Evolutionary conservation across 1,140 invertebrate species (phyloP).

Genomic region (Megathymus violae): DNA sequence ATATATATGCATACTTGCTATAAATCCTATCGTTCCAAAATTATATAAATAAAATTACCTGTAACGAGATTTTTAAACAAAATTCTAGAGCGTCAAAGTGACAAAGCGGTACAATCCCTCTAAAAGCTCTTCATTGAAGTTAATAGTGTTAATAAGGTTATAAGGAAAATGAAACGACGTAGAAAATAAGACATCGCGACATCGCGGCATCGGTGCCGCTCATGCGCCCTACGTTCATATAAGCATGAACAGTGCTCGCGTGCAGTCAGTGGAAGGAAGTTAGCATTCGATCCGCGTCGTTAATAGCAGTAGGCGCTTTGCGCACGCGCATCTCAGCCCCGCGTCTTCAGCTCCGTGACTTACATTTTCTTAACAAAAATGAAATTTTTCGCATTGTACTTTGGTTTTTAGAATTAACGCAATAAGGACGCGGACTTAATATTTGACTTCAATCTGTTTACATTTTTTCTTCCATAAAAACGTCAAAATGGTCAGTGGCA

Average conservation of each 20-base stretch:
- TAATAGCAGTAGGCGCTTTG: slow-evolving; percentile 54
- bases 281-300: slow-evolving; percentile 65
- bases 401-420: slow-evolving; percentile 7
- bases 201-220: slow-evolving; percentile 42
- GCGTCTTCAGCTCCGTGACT: slow-evolving; percentile 48
- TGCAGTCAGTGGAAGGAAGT: slow-evolving; percentile 67
- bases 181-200: too few species aligned
- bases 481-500: slow-evolving; percentile 78
- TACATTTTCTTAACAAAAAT: slow-evolving; percentile 53
- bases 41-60: too few species aligned
- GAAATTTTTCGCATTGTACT: slow-evolving; percentile 41
- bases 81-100: too few species aligned
- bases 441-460: slow-evolving; percentile 35
- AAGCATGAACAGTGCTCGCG: slow-evolving; percentile 57
- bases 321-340: slow-evolving; percentile 61
- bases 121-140: slow-evolving; percentile 48
- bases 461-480: slow-evolving; percentile 41
- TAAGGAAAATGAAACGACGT: slow-evolving; percentile 46
- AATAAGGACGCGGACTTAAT: slow-evolving; percentile 40
- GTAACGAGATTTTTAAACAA: too few species aligned
- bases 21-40: too few species aligned
- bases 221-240: slow-evolving; percentile 55
- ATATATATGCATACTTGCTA: too few species aligned
- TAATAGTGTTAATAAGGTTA: slow-evolving; percentile 52
- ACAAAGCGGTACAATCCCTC: too few species aligned